Base-by-base conservation (phyloP, 2,888 invertebrate species). In the Agriopis leucophaearia region DNA sequence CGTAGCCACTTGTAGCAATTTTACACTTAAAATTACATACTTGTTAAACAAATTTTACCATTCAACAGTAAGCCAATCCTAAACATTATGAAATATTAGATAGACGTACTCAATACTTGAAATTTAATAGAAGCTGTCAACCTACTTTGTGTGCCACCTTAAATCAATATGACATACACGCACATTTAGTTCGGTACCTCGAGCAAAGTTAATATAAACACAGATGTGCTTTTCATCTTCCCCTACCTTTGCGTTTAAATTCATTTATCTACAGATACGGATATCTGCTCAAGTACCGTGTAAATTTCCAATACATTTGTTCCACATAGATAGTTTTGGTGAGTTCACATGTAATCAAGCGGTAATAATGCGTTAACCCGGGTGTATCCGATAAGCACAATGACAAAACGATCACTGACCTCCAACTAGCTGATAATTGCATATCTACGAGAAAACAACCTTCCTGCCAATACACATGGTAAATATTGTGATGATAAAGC, bases 271-370 rank as follows among this genome's bases (percentile, higher is more conserved):
- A 67, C 55, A 55, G 38, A 47, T 55, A 45, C 52, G 50, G 74
- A 72, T 80, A 84, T 82, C 79, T 78, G 81, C 73, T 80, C 80
- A 72, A 74, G 78, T 79, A 73, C 80, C 81, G 84, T 88, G 86
- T 87, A 88, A 85, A 85, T 90, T 89, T 88, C 89, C 88, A 76
- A 86, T 85, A 87, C 84, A 87, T 82, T 86, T 80, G 80, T 74
- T 74, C 70, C 65, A 63, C 66, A 27, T 27, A 76, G 80, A 85
- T 85, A 85, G 86, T 85, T 86, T 86, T 79, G 83, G 82, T 78
- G 75, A 78, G 79, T 74, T 81, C 78, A 78, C 77, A 80, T 81
- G 81, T 84, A 85, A 80, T 86, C 85, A 81, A 74, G 77, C 79
- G 87, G 82, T 44, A 79, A 75, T 85, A 85, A 88, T 81, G 78